These are phyloP conservation scores for Eclectus roratus DNA, from an alignment of 2,113 vertebrate genomes.

Conservation along the genomic window DNA sequence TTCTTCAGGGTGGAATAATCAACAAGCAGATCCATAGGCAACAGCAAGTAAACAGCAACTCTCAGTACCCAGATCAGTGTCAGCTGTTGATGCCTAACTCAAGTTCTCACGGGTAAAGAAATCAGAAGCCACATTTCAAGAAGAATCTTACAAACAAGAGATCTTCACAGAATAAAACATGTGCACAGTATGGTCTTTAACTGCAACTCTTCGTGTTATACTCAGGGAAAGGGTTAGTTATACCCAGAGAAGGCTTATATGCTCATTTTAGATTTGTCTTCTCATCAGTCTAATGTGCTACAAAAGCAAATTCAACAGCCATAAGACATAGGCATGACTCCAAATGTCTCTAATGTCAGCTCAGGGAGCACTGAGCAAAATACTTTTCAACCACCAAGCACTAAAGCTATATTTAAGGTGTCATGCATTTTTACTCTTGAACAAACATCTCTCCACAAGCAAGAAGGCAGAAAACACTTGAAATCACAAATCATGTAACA, in stretches of 20 bases:
- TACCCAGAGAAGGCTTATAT: neutral
- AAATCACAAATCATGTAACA: neutral
- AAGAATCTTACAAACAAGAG: neutral
- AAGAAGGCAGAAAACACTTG: neutral
- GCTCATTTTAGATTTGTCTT: neutral
- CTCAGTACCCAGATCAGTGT: neutral
- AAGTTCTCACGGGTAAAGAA: neutral
- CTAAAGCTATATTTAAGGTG: neutral
- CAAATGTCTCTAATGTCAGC: neutral
- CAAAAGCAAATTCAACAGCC: neutral
- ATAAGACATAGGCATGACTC: neutral
- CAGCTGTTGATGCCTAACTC: neutral
- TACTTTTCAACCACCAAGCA: neutral
- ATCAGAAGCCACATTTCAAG: neutral
- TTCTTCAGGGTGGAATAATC: neutral
- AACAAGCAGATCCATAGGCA: neutral
- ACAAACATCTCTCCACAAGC: neutral
- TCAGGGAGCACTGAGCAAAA: neutral
- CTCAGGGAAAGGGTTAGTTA: neutral
- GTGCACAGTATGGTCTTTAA: neutral
- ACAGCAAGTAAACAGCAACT: neutral
- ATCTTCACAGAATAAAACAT: neutral
- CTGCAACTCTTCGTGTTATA: neutral
- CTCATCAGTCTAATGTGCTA: neutral
- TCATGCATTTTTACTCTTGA: neutral